Base-by-base conservation (phyloP, 2,888 invertebrate species). In the Caradrina clavipalpis region DNA sequence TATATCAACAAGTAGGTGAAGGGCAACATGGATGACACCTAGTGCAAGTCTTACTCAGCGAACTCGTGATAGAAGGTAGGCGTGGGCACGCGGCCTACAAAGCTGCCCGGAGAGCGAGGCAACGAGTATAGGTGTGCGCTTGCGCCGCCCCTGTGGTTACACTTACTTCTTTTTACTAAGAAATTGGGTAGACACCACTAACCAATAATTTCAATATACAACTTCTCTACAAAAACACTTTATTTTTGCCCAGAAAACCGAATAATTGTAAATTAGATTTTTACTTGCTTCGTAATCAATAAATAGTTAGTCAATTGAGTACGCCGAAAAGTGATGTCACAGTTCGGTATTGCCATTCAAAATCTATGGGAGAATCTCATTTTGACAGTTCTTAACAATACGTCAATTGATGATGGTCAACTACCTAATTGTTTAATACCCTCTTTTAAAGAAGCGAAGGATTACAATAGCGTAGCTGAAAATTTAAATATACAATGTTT, bases 31-130 rank as follows among this genome's bases (percentile, higher is more conserved):
- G 76, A 82, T 85, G 88, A 91, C 91, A 93, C 87, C 90, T 87
- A 91, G 86, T 84, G 87, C 85, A 85, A 73, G 67, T 89, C 95
- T 95, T 96, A 96, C 95, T 95, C 94, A 85, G 93, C 92, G 76
- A 91, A 89, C 86, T 95, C 95, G 86, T 94, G 95, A 93, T 93
- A 95, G 92, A 96, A 96, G 78, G 95, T 95, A 69, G 96, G 96
- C 77, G 96, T 96, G 75, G 94, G 93, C 86, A 94, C 93, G 59
- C 96, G 91, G 70, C 96, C 95, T 88, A 95, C 94, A 89, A 90
- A 96, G 89, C 95, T 94, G 89, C 94, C 94, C 35, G 93, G 87
- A 7, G 91, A 88, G 45, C 94, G 92, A 62, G 95, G 94, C 87
- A 94, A 84, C 59, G 95, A 90, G 87, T 96, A 96, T 74, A 94